A percentile compares a stretch with the other conserved stretches of the same genome.
phyloP scores from a whole-genome alignment of 2,797 vertebrate genomes.

The Podargus strigoides region DNA sequence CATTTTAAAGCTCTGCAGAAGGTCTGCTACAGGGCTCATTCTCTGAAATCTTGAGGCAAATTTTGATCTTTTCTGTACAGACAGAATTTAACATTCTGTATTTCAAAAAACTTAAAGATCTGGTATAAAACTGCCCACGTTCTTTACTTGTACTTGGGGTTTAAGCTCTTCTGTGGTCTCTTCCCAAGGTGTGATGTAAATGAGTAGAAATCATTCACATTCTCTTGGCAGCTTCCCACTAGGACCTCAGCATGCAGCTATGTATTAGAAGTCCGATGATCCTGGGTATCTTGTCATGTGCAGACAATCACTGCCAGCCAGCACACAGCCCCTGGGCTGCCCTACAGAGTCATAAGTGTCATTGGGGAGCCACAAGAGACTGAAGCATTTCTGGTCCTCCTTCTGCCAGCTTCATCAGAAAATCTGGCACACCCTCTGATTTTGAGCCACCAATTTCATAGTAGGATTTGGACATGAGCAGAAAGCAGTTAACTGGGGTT shows the following conservation, averaged over 20 bases:
- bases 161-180: not conserved
- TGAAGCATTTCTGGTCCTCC: not conserved
- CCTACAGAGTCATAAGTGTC: accelerated
- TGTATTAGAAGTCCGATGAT: not conserved
- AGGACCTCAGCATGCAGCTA: not conserved
- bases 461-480: not conserved
- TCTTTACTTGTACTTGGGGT: not conserved
- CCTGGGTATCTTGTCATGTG: not conserved
- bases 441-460: not conserved
- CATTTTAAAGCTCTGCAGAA: not conserved
- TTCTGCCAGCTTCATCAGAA: not conserved
- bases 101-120: not conserved
- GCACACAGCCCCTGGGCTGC: not conserved
- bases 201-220: not conserved
- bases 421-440: not conserved
- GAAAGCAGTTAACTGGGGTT: not conserved
- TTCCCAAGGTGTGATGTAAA: not conserved
- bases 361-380: not conserved
- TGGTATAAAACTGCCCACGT: not conserved
- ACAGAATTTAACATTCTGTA: not conserved
- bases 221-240: not conserved
- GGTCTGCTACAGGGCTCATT: not conserved
- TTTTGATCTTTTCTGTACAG: not conserved
- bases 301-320: not conserved
- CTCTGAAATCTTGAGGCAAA: not conserved